Conservation (phyloP, 2,888 invertebrate genomes). For the Volucella zonaria region DNA sequence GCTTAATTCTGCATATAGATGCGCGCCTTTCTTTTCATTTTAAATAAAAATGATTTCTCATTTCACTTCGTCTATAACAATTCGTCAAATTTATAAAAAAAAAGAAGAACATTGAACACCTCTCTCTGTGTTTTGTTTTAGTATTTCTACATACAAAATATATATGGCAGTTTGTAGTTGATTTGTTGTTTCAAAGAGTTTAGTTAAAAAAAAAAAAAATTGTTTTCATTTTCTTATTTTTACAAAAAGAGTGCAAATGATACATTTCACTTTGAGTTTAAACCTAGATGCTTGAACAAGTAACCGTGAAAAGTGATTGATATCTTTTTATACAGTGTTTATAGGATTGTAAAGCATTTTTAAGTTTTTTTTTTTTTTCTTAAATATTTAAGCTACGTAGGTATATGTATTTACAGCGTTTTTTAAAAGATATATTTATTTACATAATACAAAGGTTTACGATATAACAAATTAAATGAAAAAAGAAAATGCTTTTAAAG, state of each 20-base stretch:
- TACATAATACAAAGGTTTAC: constrained; percentile 46
- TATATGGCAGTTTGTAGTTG: constrained; percentile 72
- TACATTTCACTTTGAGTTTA: too few relatives aligned
- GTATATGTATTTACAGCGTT: constrained; percentile 9
- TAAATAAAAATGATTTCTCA: constrained; percentile 5
- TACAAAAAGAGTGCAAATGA: constrained; percentile 15
- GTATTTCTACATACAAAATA: constrained; percentile 66
- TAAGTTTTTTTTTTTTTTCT: not conserved
- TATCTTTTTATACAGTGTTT: constrained; percentile 59
- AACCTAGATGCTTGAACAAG: constrained; percentile 18
- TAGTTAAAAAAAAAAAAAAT: constrained; percentile 51
- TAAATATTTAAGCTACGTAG: constrained; percentile 24
- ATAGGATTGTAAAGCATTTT: constrained; percentile 23
- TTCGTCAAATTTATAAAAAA: constrained; percentile 1
- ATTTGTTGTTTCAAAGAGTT: constrained; percentile 28
- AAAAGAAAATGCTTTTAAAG: constrained; percentile 63
- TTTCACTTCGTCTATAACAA: constrained; percentile 9
- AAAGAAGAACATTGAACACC: not conserved
- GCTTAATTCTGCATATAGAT: not conserved
- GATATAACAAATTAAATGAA: constrained; percentile 32
- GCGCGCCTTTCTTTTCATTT: constrained; percentile 23
- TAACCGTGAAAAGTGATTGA: constrained; percentile 46
- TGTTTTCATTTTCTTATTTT: constrained; percentile 64
- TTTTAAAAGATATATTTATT: constrained; percentile 26
- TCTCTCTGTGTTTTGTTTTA: constrained; percentile 22